Percentiles rank a stretch among this genome's conserved stretches.
Conservation (phyloP, 2,888 invertebrate species). For the Tenthredo amoena region DNA sequence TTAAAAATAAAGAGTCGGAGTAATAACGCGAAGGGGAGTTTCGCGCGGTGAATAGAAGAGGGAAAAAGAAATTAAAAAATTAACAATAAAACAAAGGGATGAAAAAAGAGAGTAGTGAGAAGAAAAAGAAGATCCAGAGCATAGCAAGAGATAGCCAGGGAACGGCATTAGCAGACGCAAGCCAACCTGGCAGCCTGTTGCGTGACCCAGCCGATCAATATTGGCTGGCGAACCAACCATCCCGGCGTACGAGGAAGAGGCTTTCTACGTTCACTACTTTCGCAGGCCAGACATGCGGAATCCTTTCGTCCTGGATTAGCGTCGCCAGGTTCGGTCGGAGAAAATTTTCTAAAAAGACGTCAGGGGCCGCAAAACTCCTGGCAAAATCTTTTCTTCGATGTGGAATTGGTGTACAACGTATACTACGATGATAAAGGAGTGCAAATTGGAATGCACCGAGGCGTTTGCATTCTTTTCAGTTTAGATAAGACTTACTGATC, state of each 20-base stretch:
- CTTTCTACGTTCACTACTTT: slow-evolving; percentile 25
- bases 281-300: slow-evolving; percentile 8
- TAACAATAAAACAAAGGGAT: not conserved
- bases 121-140: not conserved
- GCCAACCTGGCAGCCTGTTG: slow-evolving; percentile 71
- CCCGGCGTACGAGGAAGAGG: not conserved
- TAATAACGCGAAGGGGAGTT: not conserved
- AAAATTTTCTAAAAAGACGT: not conserved
- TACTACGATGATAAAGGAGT: not conserved
- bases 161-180: slow-evolving; percentile 27
- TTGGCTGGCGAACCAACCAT: slow-evolving; percentile 66
- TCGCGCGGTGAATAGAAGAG: not conserved
- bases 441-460: not conserved
- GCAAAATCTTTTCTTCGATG: not conserved
- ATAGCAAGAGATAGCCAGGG: not conserved
- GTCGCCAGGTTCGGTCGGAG: not conserved
- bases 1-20: not conserved
- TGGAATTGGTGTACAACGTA: not conserved
- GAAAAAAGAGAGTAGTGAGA: not conserved
- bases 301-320: slow-evolving; percentile 35
- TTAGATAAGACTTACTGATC: not conserved
- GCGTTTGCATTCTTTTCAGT: not conserved
- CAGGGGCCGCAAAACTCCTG: not conserved
- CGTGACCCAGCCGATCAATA: slow-evolving; percentile 74
- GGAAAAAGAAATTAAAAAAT: not conserved